Evolutionary conservation across 1,140 invertebrate genomes (phyloP).

Genomic region (Anthonomus grandis): DNA sequence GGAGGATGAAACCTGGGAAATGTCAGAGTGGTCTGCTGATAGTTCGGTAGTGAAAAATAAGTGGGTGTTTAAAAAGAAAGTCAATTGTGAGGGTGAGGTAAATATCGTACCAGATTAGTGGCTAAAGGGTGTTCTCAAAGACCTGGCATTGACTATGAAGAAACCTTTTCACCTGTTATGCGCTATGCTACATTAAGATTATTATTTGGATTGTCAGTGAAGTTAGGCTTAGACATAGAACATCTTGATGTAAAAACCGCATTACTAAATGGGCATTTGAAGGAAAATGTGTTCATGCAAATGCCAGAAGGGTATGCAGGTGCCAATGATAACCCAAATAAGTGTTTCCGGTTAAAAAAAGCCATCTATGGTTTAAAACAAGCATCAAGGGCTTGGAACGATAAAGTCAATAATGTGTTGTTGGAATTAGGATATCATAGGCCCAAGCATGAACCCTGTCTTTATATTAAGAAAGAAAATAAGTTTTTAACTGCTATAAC

Average conservation of each 20-base stretch:
- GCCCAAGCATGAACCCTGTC: no score
- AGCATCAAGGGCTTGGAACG: slow-evolving; percentile 48
- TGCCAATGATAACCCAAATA: slow-evolving; percentile 18
- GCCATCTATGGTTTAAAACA: slow-evolving; percentile 52
- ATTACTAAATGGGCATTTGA: slow-evolving; percentile 48
- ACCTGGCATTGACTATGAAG: slow-evolving; percentile 47
- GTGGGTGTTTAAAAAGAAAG: slow-evolving; percentile 27
- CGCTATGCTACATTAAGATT: slow-evolving; percentile 31
- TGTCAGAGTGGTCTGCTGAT: slow-evolving; percentile 22
- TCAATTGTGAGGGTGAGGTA: slow-evolving; percentile 1
- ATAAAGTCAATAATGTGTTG: no score
- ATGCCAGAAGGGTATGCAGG: slow-evolving; percentile 44
- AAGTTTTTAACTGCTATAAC: background rate
- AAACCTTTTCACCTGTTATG: slow-evolving; percentile 45
- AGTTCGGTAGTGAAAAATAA: background rate
- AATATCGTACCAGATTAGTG: slow-evolving; percentile 39
- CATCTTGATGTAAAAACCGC: slow-evolving; percentile 48
- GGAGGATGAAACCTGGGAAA: no score
- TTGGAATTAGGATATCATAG: no score
- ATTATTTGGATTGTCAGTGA: slow-evolving; percentile 29
- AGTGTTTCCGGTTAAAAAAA: slow-evolving; percentile 30
- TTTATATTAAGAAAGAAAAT: background rate
- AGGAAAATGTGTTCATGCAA: slow-evolving; percentile 48
- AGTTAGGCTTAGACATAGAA: slow-evolving; percentile 13
- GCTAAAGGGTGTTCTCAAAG: slow-evolving; percentile 47